phyloP scores from a whole-genome alignment of 2,113 vertebrate genomes.

The Chionodraco myersi region DNA sequence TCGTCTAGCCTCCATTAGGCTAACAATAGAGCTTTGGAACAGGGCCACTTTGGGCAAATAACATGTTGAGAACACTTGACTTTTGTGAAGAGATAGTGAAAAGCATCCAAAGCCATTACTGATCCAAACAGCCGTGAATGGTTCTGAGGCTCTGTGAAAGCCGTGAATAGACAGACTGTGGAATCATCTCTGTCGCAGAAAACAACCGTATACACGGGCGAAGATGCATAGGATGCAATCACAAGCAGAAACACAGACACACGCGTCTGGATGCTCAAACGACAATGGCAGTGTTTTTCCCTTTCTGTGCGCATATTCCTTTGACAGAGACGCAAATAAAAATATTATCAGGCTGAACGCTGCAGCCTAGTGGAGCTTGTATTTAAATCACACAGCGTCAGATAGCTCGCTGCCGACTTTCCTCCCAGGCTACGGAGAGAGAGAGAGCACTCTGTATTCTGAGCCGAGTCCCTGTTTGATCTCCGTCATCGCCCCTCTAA shows the following conservation, averaged over 20 bases:
- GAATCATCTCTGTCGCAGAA: conserved; percentile 34
- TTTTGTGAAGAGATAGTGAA: conserved; percentile 92
- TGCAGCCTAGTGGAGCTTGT: conserved; percentile 72
- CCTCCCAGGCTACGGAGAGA: conserved; percentile 66
- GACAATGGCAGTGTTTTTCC: conserved; percentile 49
- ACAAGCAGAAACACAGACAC: conserved; percentile 30
- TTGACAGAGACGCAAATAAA: conserved; percentile 77
- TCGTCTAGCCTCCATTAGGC: conserved; percentile 92
- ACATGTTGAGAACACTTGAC: conserved; percentile 93
- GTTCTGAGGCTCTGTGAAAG: conserved; percentile 48
- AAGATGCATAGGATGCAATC: conserved; percentile 31
- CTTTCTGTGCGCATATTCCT: conserved; percentile 52
- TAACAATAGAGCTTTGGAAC: conserved; percentile 92
- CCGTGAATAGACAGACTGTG: conserved; percentile 18
- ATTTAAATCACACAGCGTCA: conserved; percentile 76
- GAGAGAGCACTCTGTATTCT: conserved; percentile 57
- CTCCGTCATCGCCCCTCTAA: conserved; percentile 78
- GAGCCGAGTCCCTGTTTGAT: conserved; percentile 76
- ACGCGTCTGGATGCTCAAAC: conserved; percentile 26
- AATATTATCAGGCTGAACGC: conserved; percentile 71
- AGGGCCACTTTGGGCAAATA: conserved; percentile 95
- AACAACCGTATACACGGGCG: neutral
- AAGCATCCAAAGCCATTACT: conserved; percentile 80
- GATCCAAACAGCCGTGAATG: conserved; percentile 69
- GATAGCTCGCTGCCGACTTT: conserved; percentile 73